A percentile compares a stretch with the other conserved stretches of the same genome.
Conservation (phyloP, 2,113 vertebrate species). For the Forbesichthys papilliferus region DNA sequence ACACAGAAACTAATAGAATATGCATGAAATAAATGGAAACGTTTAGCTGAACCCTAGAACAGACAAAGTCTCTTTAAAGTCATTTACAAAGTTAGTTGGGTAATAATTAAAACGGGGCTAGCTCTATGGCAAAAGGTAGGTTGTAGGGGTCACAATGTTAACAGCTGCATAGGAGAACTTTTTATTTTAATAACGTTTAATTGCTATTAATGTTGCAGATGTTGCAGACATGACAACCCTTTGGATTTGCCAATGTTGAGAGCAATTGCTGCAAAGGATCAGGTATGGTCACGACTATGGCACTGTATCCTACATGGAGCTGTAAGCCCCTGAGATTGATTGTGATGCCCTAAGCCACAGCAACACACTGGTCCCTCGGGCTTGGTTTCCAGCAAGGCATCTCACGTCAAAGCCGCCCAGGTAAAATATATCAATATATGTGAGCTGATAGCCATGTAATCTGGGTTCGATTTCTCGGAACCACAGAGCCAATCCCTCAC, state of each 20-base stretch:
- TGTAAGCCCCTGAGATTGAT: conserved; percentile 18
- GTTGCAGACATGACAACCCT: too few species aligned
- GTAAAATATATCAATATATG: conserved; percentile 63
- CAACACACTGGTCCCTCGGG: conserved; percentile 17
- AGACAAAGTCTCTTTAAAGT: background rate
- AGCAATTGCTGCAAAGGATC: too few species aligned
- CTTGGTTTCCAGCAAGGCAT: conserved; percentile 29
- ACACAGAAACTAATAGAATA: background rate
- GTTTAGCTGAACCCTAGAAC: background rate
- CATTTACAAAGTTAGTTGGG: background rate
- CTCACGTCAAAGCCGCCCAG: conserved; percentile 40
- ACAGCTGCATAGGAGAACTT: too few species aligned
- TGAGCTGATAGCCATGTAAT: conserved; percentile 60
- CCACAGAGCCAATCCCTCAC: conserved; percentile 56
- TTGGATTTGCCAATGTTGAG: too few species aligned
- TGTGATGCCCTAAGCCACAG: conserved; percentile 9
- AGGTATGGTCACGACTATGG: too few species aligned
- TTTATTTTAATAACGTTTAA: too few species aligned
- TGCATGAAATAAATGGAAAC: background rate
- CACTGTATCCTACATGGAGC: too few species aligned
- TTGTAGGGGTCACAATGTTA: too few species aligned
- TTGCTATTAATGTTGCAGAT: too few species aligned
- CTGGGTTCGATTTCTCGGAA: conserved; percentile 53
- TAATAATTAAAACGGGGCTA: background rate
- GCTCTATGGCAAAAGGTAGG: too few species aligned